Evolutionary conservation across 2,113 vertebrate species (phyloP), one percentile per base, ranked within the genome.

Genomic region (Himantopus leucocephalus): DNA sequence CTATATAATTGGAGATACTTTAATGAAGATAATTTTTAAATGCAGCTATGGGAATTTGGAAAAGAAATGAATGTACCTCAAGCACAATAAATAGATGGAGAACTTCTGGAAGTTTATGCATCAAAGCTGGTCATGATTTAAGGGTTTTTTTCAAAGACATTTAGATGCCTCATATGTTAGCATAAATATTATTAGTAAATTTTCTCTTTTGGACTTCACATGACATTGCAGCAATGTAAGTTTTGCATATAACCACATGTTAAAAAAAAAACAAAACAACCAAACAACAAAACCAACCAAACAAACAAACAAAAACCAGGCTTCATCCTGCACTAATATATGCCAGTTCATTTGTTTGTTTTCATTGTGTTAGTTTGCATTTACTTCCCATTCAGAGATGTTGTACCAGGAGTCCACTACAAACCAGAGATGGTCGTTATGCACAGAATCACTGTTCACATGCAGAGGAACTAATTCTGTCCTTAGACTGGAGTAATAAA

Each of bases 271-370:
- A 1, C 9, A 35, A 66, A 71, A 3, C 3, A 71, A 3, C 3
- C 72, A 72, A 27, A 2, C 3, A 75, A 72, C 9, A 35, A 67
- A 71, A 22, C 3, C 4, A 64, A 45, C 14, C 9, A 52, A 52
- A 4, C 1, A 79, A 35, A 1, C 6, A 43, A 45, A 4, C 7
- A 45, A 23, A 15, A 5, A 0, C 1, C 7, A 37, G n/a, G 0
- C 19, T 63, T 41, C 23, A 71, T 4, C 5, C 21, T 91, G 23
- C 37, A 13, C 5, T 78, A 60, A 47, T 32, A 27, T 10, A 34
- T 10, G 2, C 2, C 29, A 35, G 5, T 21, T 19, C 1, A 5
- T 43, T 55, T 1, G 0, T 21, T 70, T 32, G 3, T 55, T 88
- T 77, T 39, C 90, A 32, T 50, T 77, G 3, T 17, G 26, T 52